A percentile compares a stretch with the other conserved stretches of the same genome.
These are phyloP conservation scores for Xanthia icteritia DNA, from an alignment of 2,888 invertebrate species.

Conservation along the genomic window DNA sequence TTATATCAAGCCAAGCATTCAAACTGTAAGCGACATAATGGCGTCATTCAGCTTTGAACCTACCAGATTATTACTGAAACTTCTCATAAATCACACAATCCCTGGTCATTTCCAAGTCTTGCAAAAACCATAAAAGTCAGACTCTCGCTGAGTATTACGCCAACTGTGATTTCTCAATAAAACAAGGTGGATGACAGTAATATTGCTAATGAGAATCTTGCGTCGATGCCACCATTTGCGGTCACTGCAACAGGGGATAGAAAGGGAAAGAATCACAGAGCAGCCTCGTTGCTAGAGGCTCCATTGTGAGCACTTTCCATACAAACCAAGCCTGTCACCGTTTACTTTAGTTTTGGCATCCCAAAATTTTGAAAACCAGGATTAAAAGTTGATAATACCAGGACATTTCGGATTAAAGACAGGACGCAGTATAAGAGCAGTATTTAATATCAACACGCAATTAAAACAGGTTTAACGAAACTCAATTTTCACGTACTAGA, in stretches of 20 bases:
- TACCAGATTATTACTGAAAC: constrained; percentile 6
- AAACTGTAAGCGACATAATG: constrained; percentile 4
- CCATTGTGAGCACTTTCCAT: background rate
- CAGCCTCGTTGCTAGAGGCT: background rate
- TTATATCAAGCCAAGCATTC: constrained; percentile 19
- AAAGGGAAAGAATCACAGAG: constrained; percentile 17
- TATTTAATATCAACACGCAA: too few relatives aligned
- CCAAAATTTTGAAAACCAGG: too few relatives aligned
- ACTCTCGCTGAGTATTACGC: constrained; percentile 43
- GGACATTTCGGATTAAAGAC: too few relatives aligned
- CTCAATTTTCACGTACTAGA: too few relatives aligned
- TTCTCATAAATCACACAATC: constrained; percentile 13
- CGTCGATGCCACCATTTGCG: constrained; percentile 38
- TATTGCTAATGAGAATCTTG: constrained; percentile 53
- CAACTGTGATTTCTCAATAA: constrained; percentile 54
- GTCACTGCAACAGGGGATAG: constrained; percentile 19
- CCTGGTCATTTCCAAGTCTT: constrained; percentile 37
- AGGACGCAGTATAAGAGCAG: too few relatives aligned
- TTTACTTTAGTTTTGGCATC: too few relatives aligned
- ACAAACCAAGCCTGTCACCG: background rate
- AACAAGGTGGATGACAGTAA: constrained; percentile 50
- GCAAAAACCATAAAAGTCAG: constrained; percentile 47
- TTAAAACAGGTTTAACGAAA: too few relatives aligned
- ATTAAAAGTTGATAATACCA: too few relatives aligned
- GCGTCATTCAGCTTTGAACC: background rate